Percentiles rank a stretch among this genome's conserved stretches.
phyloP scores from a whole-genome alignment of 1,140 invertebrate genomes.

The Micrasema minimum region DNA sequence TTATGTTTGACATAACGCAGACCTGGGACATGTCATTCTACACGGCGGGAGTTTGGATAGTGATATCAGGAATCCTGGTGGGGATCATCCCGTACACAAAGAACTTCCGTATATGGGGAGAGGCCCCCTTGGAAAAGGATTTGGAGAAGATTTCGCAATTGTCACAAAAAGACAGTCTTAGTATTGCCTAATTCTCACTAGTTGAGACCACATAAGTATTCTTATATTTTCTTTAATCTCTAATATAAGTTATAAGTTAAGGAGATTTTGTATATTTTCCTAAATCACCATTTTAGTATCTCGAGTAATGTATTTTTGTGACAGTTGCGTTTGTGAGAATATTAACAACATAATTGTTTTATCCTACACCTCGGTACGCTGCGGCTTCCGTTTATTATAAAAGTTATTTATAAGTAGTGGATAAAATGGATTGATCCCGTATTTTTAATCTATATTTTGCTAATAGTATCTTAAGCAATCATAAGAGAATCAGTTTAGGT shows the following conservation, averaged over 20 bases:
- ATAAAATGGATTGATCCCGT: slow-evolving; percentile 1
- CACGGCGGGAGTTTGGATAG: slow-evolving; percentile 78
- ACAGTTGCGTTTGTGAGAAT: slow-evolving; percentile 24
- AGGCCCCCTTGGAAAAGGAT: slow-evolving; percentile 72
- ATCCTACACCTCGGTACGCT: neutral
- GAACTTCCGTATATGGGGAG: slow-evolving; percentile 73
- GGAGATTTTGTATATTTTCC: slow-evolving; percentile 22
- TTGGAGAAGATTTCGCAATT: slow-evolving; percentile 54
- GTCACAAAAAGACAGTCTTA: slow-evolving; percentile 52
- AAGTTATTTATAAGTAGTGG: slow-evolving; percentile 1
- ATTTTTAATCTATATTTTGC: neutral
- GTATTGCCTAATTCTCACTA: slow-evolving; percentile 51
- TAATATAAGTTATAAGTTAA: slow-evolving; percentile 17
- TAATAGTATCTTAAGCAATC: slow-evolving; percentile 4
- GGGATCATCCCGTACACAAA: slow-evolving; percentile 74
- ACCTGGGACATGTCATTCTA: slow-evolving; percentile 81
- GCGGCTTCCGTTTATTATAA: neutral
- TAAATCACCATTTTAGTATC: slow-evolving; percentile 16
- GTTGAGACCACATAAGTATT: slow-evolving; percentile 20
- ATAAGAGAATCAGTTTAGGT: neutral
- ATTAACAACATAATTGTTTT: neutral
- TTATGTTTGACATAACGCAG: slow-evolving; percentile 75
- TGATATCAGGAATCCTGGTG: slow-evolving; percentile 80
- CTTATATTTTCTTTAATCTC: slow-evolving; percentile 11
- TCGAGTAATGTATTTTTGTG: slow-evolving; percentile 28